These are phyloP conservation scores for Psammodynastes pulverulentus DNA, from an alignment of 2,113 vertebrate species.

Conservation along the genomic window DNA sequence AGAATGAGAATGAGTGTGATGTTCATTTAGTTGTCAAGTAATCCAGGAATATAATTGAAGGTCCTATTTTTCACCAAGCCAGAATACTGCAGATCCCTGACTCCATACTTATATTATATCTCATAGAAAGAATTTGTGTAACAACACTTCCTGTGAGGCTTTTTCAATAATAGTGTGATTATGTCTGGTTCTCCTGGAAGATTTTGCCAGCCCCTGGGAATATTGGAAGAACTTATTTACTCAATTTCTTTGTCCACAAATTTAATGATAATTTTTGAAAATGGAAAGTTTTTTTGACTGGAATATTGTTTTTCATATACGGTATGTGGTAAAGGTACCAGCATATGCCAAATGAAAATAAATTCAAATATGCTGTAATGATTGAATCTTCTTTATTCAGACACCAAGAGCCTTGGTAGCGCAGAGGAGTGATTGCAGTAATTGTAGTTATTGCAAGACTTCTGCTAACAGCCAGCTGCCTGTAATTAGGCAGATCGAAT, in stretches of 20 bases:
- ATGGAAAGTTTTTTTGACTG: not conserved
- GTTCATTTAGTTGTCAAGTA: not conserved
- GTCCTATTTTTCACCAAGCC: not conserved
- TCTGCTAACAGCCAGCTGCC: no score
- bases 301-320: not conserved
- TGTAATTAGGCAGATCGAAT: no score
- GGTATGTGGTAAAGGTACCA: not conserved
- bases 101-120: not conserved
- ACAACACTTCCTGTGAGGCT: not conserved
- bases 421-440: no score
- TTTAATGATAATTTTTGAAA: not conserved
- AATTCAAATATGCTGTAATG: slow-evolving; percentile 19
- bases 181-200: not conserved
- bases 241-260: not conserved
- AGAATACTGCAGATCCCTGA: not conserved
- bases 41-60: not conserved
- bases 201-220: not conserved
- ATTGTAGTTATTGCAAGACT: no score
- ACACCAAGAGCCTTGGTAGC: no score
- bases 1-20: not conserved
- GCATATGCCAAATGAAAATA: not conserved
- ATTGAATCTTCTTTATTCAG: slow-evolving; percentile 33
- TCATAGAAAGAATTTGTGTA: not conserved
- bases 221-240: not conserved
- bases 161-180: not conserved